Conservation (phyloP, 2,113 vertebrate species). For the Oceanites oceanicus region DNA sequence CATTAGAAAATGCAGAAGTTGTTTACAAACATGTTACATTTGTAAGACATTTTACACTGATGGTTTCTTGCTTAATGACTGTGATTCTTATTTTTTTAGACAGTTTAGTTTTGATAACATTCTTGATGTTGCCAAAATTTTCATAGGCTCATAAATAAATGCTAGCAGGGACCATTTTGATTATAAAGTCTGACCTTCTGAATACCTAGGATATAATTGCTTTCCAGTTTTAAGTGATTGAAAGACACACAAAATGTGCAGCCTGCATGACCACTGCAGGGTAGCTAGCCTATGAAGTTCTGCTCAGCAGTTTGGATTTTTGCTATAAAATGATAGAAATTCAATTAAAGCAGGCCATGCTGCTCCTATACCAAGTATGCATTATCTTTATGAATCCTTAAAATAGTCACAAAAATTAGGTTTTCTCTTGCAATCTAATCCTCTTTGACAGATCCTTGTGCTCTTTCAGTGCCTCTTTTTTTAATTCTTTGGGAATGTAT, state of each 20-base stretch:
- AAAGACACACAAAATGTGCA: background rate
- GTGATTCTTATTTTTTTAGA: background rate
- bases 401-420: background rate
- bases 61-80: constrained; percentile 6
- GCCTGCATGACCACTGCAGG: background rate
- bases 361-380: background rate
- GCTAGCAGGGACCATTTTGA: background rate
- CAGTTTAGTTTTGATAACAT: constrained; percentile 12
- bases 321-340: background rate
- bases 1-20: background rate
- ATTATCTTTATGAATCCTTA: background rate
- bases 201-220: background rate
- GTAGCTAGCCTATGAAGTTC: background rate
- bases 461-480: constrained; percentile 56
- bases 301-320: background rate
- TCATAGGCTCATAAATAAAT: background rate
- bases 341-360: background rate
- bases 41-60: background rate
- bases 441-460: background rate
- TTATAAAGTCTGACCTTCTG: background rate
- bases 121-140: background rate
- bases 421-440: background rate
- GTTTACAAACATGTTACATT: constrained; percentile 33
- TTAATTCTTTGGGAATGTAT: background rate
- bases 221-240: background rate